Evolutionary conservation across 2,797 vertebrate genomes (phyloP).

Genomic region (Pitangus sulphuratus): DNA sequence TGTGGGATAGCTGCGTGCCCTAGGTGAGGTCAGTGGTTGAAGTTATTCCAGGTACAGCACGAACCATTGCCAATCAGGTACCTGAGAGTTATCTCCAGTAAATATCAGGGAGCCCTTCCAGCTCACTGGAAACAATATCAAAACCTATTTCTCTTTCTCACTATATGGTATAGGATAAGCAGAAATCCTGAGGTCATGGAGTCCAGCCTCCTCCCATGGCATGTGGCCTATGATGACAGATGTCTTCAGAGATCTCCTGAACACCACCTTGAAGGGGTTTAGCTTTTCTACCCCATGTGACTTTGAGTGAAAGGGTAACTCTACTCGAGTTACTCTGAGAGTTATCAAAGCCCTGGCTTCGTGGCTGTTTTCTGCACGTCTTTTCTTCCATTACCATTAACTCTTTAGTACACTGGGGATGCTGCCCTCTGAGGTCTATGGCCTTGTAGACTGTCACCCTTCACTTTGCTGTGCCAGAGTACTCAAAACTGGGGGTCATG

Average conservation of each 20-base stretch:
- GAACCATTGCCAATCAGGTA: background rate
- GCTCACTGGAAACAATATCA: background rate
- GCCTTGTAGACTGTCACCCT: background rate
- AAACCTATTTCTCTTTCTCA: background rate
- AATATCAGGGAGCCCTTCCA: background rate
- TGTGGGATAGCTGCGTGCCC: background rate
- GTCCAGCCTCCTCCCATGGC: background rate
- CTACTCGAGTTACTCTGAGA: background rate
- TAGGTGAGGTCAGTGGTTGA: background rate
- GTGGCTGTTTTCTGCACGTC: background rate
- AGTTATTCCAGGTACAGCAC: background rate
- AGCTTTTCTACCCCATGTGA: fast-evolving
- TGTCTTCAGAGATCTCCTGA: background rate
- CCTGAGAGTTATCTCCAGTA: background rate
- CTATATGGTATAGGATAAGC: background rate
- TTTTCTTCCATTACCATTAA: background rate
- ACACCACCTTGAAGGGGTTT: background rate
- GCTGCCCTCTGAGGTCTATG: background rate
- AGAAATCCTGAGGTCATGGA: background rate
- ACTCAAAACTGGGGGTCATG: fast-evolving
- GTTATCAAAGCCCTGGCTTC: background rate
- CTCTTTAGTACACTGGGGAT: fast-evolving
- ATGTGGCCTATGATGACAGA: background rate
- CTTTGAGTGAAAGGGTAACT: background rate
- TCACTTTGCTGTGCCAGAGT: background rate